Percentiles rank a stretch among this genome's conserved stretches.
Conservation (phyloP, 2,113 vertebrate genomes). For the Oryzias curvinotus region DNA sequence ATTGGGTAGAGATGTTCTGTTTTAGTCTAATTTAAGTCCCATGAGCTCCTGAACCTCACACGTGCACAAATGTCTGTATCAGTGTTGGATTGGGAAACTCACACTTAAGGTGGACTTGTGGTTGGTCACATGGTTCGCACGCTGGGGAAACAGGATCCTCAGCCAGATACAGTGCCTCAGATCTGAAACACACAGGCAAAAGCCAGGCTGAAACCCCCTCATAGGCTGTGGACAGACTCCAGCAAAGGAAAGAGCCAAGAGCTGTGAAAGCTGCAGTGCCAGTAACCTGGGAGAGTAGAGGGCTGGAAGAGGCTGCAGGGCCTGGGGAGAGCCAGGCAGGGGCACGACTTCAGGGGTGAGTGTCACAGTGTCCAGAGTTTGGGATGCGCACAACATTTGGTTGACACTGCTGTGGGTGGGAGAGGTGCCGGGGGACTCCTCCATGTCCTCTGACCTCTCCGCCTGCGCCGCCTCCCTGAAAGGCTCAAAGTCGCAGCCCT, state of each 20-base stretch:
- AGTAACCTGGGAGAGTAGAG: constrained; percentile 75
- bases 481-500: constrained; percentile 55
- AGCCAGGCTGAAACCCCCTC: no score
- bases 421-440: constrained; percentile 9
- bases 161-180: constrained; percentile 72
- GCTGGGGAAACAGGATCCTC: constrained; percentile 65
- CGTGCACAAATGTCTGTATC: neutral
- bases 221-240: no score
- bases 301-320: constrained; percentile 54
- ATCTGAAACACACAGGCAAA: constrained; percentile 41
- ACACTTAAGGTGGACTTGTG: constrained; percentile 68
- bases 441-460: constrained; percentile 36
- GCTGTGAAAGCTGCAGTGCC: neutral
- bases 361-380: constrained; percentile 77
- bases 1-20: no score
- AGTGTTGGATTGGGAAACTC: neutral
- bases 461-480: constrained; percentile 16
- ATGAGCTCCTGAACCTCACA: no score
- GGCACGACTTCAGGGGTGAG: constrained; percentile 75
- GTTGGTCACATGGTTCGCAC: constrained; percentile 54
- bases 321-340: constrained; percentile 40
- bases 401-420: constrained; percentile 63
- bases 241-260: no score
- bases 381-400: constrained; percentile 78
- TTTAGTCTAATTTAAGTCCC: no score